Percentiles rank a stretch among this genome's conserved stretches.
Conservation (phyloP, 1,140 invertebrate species). For the Habropoda laboriosa region DNA sequence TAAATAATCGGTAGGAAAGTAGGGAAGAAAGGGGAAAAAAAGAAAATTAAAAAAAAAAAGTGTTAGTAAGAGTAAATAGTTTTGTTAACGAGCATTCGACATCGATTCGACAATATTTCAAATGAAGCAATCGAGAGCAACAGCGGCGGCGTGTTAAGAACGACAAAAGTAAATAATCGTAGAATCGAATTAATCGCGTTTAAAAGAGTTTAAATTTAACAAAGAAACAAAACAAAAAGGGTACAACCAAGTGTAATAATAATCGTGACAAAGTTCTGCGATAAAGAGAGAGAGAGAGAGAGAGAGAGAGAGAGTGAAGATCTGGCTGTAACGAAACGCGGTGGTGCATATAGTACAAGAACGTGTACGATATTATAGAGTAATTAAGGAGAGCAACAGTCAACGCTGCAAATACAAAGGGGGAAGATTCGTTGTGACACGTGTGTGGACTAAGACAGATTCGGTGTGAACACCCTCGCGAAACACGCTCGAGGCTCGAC, state of each 20-base stretch:
- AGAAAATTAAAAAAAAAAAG: neutral
- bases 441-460: neutral
- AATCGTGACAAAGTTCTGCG: neutral
- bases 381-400: neutral
- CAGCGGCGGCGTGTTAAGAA: too few species aligned
- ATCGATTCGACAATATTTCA: conserved; percentile 39
- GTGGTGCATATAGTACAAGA: conserved; percentile 36
- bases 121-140: conserved; percentile 33
- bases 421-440: neutral
- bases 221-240: neutral
- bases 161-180: neutral
- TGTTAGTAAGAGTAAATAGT: neutral
- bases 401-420: neutral
- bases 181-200: neutral
- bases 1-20: conserved; percentile 29
- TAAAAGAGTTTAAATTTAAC: too few species aligned
- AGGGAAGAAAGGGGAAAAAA: neutral
- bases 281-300: too few species aligned
- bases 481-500: neutral
- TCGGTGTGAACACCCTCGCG: neutral
- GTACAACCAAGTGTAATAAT: conserved; percentile 17
- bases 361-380: neutral
- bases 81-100: conserved; percentile 32
- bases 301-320: too few species aligned
- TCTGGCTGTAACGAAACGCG: neutral